A percentile compares a stretch with the other conserved stretches of the same genome.
Evolutionary conservation across 2,797 vertebrate species (phyloP).

Genomic region (Ispidina lecontei): DNA sequence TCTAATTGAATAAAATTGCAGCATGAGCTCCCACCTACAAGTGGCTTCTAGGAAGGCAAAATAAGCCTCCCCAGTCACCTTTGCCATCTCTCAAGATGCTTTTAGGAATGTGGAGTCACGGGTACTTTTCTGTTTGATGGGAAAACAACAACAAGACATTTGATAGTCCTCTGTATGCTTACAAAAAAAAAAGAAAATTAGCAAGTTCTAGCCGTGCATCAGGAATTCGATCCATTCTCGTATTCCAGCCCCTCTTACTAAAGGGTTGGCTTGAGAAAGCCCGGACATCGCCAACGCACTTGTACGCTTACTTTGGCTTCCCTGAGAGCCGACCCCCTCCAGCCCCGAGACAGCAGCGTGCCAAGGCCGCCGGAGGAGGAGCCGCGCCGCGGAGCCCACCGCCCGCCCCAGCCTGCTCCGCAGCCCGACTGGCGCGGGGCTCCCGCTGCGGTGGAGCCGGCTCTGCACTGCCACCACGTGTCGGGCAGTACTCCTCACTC

Average conservation of each 20-base stretch:
- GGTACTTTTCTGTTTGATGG: not conserved
- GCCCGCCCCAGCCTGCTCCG: not conserved
- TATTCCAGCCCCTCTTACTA: not conserved
- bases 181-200: not conserved
- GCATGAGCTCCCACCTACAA: not conserved
- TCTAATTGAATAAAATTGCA: not conserved
- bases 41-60: not conserved
- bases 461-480: not conserved
- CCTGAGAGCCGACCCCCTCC: not conserved
- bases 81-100: not conserved
- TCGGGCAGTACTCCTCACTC: accelerated
- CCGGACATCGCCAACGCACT: not conserved
- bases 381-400: accelerated
- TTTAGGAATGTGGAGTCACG: not conserved
- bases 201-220: not conserved
- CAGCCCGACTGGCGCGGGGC: no score
- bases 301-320: not conserved
- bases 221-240: not conserved
- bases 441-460: accelerated
- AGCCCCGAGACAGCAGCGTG: accelerated
- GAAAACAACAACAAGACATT: not conserved
- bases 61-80: not conserved
- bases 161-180: not conserved
- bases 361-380: not conserved
- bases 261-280: not conserved